phyloP scores from a whole-genome alignment of 2,888 invertebrate genomes.

The Alviniconcha strummeri region DNA sequence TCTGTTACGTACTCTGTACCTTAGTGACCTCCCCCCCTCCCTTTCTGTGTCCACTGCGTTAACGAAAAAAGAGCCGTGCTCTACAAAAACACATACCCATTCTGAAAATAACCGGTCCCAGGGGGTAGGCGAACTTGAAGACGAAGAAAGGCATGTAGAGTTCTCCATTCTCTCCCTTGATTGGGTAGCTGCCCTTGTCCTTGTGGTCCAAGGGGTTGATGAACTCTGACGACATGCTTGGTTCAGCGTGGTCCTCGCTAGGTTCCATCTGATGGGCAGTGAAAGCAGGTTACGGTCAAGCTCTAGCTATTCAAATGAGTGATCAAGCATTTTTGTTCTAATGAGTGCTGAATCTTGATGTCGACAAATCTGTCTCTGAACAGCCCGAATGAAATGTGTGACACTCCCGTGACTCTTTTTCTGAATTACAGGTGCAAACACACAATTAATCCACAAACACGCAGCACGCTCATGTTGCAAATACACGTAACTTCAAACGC shows the following conservation, averaged over 20 bases:
- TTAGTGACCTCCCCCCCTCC: no score
- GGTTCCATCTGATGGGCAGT: not conserved
- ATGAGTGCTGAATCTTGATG: no score
- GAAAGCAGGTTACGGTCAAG: no score
- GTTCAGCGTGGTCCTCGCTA: not conserved
- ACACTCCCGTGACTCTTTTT: no score
- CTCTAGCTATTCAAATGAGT: no score
- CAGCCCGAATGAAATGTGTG: no score
- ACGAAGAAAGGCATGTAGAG: not conserved
- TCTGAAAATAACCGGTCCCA: conserved; percentile 2
- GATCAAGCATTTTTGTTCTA: no score
- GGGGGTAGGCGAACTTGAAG: not conserved
- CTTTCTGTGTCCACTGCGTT: no score
- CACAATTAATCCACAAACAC: not conserved
- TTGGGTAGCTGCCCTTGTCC: conserved; percentile 3
- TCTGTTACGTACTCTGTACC: no score
- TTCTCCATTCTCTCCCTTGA: conserved; percentile 2
- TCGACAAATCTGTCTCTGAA: no score
- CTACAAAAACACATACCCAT: not conserved
- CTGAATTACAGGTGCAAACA: not conserved
- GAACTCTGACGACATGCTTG: not conserved
- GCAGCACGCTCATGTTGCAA: not conserved
- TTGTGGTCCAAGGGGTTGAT: conserved; percentile 7
- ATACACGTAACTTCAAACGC: not conserved
- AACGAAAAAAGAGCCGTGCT: not conserved